Conservation (phyloP, 2,888 invertebrate species). For the Bimastos eiseni region DNA sequence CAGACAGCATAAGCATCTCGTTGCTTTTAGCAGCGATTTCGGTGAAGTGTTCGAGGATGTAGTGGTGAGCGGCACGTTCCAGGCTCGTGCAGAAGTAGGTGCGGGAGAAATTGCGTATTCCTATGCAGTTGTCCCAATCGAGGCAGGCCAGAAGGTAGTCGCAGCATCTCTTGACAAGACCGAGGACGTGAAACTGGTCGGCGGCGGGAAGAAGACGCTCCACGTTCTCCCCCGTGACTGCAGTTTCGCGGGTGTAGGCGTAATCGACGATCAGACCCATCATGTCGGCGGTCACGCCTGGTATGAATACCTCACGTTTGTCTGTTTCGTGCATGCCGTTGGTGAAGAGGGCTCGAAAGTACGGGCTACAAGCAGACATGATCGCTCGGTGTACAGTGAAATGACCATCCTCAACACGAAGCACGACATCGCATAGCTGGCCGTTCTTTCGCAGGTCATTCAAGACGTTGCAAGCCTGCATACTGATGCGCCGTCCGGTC, state of each 20-base stretch:
- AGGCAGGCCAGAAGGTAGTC: slow-evolving; percentile 74
- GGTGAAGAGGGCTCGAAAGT: slow-evolving; percentile 85
- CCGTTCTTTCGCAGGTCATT: slow-evolving; percentile 81
- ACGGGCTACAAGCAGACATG: slow-evolving; percentile 77
- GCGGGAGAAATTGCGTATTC: slow-evolving; percentile 80
- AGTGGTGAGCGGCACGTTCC: slow-evolving; percentile 71
- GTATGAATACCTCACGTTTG: slow-evolving; percentile 50
- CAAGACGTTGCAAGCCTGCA: slow-evolving; percentile 80
- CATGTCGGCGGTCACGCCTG: slow-evolving; percentile 77
- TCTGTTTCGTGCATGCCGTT: slow-evolving; percentile 68
- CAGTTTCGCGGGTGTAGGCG: slow-evolving; percentile 75
- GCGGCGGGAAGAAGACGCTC: slow-evolving; percentile 75
- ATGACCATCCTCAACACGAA: slow-evolving; percentile 78
- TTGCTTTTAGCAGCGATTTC: slow-evolving; percentile 51
- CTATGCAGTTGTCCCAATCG: slow-evolving; percentile 78
- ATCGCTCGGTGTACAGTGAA: slow-evolving; percentile 78
- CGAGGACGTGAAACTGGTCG: slow-evolving; percentile 83
- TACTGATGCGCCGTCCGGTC: slow-evolving; percentile 60
- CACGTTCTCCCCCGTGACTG: slow-evolving; percentile 78
- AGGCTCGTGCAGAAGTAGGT: slow-evolving; percentile 76
- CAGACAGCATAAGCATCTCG: slow-evolving; percentile 28
- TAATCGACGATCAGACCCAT: slow-evolving; percentile 75
- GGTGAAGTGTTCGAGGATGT: slow-evolving; percentile 67
- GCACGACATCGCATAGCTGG: slow-evolving; percentile 82
- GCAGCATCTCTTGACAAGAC: slow-evolving; percentile 79